Evolutionary conservation across 92 coral and sea anemone species (phyloP), one percentile per base, ranked within the genome.

Genomic region (Porites rus): DNA sequence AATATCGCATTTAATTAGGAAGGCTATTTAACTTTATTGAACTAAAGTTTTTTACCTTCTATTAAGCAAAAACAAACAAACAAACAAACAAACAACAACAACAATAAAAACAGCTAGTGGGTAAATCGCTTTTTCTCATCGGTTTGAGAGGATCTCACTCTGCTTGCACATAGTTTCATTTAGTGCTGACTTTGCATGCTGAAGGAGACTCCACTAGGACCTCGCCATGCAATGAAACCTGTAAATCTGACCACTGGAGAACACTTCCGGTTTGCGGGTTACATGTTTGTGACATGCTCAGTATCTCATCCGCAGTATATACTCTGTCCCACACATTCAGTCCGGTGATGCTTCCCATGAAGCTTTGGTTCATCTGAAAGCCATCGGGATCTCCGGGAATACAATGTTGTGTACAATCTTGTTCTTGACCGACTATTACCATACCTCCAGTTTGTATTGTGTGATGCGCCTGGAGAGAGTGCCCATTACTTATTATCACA

Each of bases 311-410:
- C 2, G 22, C 13, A 4, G 43, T 13, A 6, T 20, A 25, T 7
- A 38, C 69, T 20, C 7, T 18, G 88, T 51, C 43, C 78, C 86
- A 70, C 63, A 82, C 14, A 69, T 82, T 82, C 31, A 70, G 18
- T 22, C 76, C 78, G 52, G 68, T 82, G 77, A 73, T 82, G 8
- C 77, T 79, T 79, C 83, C 83, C 46, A 51, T 53, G 12, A 79
- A 79, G 7, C 83, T 64, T 16, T 65, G 22, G 3, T 25, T 3
- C 12, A 1, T 10, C 0, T 46, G 3, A 50, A 79, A 79, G 5
- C 14, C 38, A 14, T 7, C 13, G 8, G 31, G 81, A 38, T 56
- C 66, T 12, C 83, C 83, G 0, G 43, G 46, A 59, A 1, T 1
- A 3, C 7, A 0, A 24, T 79, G 73, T 79, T 79, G 83, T 0